Evolutionary conservation across 37 sponge, comb jelly and placozoan genomes (phyloP), one percentile per base, ranked within the genome.

Genomic region (Amphimedon queenslandica): DNA sequence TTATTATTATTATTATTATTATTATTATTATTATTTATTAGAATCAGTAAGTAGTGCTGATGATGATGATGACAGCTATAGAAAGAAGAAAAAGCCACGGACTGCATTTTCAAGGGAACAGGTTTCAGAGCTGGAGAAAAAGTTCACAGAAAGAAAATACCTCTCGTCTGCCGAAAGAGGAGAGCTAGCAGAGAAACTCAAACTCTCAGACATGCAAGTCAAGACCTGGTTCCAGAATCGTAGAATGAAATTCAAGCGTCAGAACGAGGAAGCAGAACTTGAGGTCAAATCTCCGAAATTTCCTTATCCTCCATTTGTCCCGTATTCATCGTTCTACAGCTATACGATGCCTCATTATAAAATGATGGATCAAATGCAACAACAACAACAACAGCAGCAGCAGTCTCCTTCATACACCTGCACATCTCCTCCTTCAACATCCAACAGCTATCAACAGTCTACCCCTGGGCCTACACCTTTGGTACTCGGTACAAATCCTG

Each of bases 171-270:
- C 81, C 0, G 90, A 89, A 37, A 70, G 90, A 77, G 90, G 90
- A 47, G 90, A 89, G 53, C 74, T 89, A 29, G 90, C 90, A 30
- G 90, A 84, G 57, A 79, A 77, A 72, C 76, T 89, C 28, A 89
- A 80, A 36, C 81, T 89, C 3, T 89, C 90, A 11, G 90, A 89
- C 64, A 84, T 89, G 90, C 90, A 89, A 65, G 90, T 89, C 34
- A 89, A 89, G 38, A 92, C 88, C 1, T 92, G 93, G 93, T 92
- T 87, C 35, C 93, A 92, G 42, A 92, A 92, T 47, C 66, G 93
- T 10, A 43, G 93, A 40, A 92, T 88, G 74, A 92, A 92, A 60
- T 88, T 63, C 83, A 90, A 90, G 65, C 58, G 93, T 10, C 90
- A 89, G 57, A 75, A 81, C 10, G 90, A 89, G 55, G 90, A 89